These are phyloP conservation scores for Scaeva pyrastri DNA, from an alignment of 2,888 invertebrate species.

Conservation along the genomic window DNA sequence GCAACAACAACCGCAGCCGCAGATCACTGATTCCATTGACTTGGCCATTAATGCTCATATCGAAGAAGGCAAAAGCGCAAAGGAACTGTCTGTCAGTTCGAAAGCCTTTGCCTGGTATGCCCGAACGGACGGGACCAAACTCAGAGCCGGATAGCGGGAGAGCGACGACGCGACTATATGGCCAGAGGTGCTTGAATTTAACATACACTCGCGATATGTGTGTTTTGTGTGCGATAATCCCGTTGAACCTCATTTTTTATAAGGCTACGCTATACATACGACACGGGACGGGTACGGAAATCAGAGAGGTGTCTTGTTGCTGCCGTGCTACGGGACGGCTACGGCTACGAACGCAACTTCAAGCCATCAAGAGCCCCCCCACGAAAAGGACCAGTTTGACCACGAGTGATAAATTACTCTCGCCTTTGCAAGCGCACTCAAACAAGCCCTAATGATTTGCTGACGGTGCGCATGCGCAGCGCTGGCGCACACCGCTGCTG, in stretches of 20 bases:
- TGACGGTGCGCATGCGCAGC: constrained; percentile 58
- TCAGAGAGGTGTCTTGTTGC: constrained; percentile 64
- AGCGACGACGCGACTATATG: constrained; percentile 14
- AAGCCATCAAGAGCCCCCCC: constrained; percentile 27
- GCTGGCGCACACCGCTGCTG: background rate
- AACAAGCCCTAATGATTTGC: constrained; percentile 75
- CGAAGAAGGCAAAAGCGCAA: constrained; percentile 55
- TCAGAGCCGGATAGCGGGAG: background rate
- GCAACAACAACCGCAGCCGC: constrained; percentile 8
- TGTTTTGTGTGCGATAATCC: constrained; percentile 69
- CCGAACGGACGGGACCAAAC: too few relatives aligned
- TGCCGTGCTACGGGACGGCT: constrained; percentile 49
- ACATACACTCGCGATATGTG: constrained; percentile 66
- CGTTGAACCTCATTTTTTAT: constrained; percentile 65
- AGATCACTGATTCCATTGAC: constrained; percentile 64
- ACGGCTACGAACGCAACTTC: constrained; percentile 21
- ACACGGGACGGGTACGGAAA: constrained; percentile 37
- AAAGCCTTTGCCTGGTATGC: too few relatives aligned
- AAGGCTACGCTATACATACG: constrained; percentile 15
- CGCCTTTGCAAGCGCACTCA: constrained; percentile 68
- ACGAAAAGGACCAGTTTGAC: constrained; percentile 68
- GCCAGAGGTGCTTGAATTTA: constrained; percentile 61
- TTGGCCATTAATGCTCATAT: constrained; percentile 63
- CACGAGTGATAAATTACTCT: constrained; percentile 71
- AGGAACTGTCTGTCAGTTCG: constrained; percentile 46